Conservation (phyloP, 2,888 invertebrate species). For the Plebejus argus region DNA sequence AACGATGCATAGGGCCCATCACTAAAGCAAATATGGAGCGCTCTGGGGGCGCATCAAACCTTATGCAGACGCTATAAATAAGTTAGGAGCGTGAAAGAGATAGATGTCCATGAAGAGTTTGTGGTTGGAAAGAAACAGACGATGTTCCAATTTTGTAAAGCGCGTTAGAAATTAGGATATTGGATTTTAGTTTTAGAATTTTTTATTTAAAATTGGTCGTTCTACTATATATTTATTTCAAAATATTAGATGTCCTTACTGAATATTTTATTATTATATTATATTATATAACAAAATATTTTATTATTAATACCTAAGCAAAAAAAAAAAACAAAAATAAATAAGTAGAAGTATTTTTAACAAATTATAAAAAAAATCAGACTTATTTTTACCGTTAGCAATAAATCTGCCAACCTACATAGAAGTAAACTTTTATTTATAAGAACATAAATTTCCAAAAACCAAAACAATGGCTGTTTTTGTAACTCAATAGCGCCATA, state of each 20-base stretch:
- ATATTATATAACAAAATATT: too few species aligned
- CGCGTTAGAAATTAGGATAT: constrained; percentile 37
- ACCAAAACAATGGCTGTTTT: constrained; percentile 17
- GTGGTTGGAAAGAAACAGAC: constrained; percentile 54
- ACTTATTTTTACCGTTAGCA: neutral
- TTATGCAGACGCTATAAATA: constrained; percentile 66
- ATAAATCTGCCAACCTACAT: neutral
- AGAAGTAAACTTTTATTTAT: constrained; percentile 31
- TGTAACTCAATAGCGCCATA: constrained; percentile 27
- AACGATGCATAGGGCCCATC: constrained; percentile 46
- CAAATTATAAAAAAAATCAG: neutral
- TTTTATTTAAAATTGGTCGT: neutral
- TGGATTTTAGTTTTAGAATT: constrained; percentile 39
- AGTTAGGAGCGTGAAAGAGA: constrained; percentile 57
- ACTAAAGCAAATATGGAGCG: constrained; percentile 65
- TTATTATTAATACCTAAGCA: too few species aligned
- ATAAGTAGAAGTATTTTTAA: neutral
- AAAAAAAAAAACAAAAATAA: neutral
- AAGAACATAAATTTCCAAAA: constrained; percentile 22
- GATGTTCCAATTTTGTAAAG: constrained; percentile 38
- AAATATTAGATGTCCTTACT: neutral
- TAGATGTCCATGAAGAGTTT: constrained; percentile 45
- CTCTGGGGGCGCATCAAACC: constrained; percentile 64
- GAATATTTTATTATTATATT: neutral
- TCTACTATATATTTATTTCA: neutral